A percentile compares a stretch with the other conserved stretches of the same genome.
These are phyloP conservation scores for Pantherophis vulpinus DNA, from an alignment of 2,797 vertebrate species.

Conservation along the genomic window DNA sequence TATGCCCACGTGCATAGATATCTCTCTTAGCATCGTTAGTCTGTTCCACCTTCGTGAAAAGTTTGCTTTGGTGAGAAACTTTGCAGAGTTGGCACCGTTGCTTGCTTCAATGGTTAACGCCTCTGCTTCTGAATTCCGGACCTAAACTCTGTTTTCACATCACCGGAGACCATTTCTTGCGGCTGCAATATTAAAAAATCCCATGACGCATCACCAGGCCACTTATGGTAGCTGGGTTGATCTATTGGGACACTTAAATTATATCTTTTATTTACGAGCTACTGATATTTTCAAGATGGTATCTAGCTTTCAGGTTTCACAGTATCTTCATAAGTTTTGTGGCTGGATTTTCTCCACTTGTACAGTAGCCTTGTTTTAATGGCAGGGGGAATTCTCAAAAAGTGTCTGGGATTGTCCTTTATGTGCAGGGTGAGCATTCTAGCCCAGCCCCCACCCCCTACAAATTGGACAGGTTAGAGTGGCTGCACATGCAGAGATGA, in stretches of 20 bases:
- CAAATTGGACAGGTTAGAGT: neutral
- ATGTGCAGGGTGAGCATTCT: neutral
- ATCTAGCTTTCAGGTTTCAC: neutral
- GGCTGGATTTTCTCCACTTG: neutral
- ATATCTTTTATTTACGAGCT: too few relatives aligned
- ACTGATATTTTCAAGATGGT: neutral
- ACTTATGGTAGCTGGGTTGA: neutral
- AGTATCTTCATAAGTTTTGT: neutral
- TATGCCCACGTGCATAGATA: neutral
- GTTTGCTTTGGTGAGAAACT: neutral
- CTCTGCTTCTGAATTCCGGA: slow-evolving; percentile 58
- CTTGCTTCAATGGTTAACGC: slow-evolving; percentile 68
- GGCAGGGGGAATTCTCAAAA: neutral
- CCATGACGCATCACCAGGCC: neutral
- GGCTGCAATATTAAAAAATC: slow-evolving; percentile 22
- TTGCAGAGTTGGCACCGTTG: slow-evolving; percentile 47
- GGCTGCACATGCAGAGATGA: neutral
- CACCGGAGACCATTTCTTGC: neutral
- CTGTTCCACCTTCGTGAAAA: neutral
- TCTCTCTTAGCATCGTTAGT: too few relatives aligned
- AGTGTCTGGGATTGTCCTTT: neutral
- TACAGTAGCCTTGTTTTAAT: neutral
- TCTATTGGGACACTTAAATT: neutral
- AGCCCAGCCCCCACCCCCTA: too few relatives aligned
- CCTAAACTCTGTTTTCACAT: slow-evolving; percentile 66